Evolutionary conservation across 37 sponge, comb jelly and placozoan species (phyloP), one percentile per base, ranked within the genome.

Genomic region (Beroe forskalii): DNA sequence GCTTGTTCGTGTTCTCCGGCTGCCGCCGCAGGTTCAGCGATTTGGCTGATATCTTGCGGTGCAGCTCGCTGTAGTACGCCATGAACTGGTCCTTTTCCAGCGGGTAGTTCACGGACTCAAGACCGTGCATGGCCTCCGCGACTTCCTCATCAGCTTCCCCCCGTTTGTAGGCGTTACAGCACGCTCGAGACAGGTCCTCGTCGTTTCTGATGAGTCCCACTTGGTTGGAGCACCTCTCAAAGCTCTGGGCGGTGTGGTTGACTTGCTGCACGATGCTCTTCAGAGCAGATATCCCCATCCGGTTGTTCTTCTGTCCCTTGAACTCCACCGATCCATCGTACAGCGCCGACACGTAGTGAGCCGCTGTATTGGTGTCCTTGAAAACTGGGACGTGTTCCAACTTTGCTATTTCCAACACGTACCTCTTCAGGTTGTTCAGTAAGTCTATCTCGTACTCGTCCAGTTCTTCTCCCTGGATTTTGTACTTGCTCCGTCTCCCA

Each of bases 51-150:
- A 72, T 20, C 30, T 72, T 39, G 75, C 75, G 31, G 75, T 72
- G 35, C 40, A 72, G 35, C 75, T 63, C 66, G 66, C 66, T 63
- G 66, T 63, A 63, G 66, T 63, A 63, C 9, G 66, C 66, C 66
- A 63, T 63, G 25, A 23, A 63, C 66, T 63, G 66, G 25, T 63
- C 66, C 66, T 63, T 63, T 30, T 63, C 66, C 4, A 63, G 66
- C 6, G 66, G 66, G 66, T 63, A 63, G 28, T 63, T 63, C 24
- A 63, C 66, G 28, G 20, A 28, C 66, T 30, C 25, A 3, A 63
- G n/a, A 4, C 66, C 25, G 66, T 24, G 25, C 28, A 63, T 63
- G 25, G 66, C 25, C 6, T 24, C 20, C n/a, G 20, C 66, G 2
- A 63, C 66, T 30, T 63, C 66, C 3, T 24, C 28, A 30, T 63